A percentile compares a stretch with the other conserved stretches of the same genome.
Conservation (phyloP, 2,888 invertebrate genomes). For the Apocheima hispidaria region DNA sequence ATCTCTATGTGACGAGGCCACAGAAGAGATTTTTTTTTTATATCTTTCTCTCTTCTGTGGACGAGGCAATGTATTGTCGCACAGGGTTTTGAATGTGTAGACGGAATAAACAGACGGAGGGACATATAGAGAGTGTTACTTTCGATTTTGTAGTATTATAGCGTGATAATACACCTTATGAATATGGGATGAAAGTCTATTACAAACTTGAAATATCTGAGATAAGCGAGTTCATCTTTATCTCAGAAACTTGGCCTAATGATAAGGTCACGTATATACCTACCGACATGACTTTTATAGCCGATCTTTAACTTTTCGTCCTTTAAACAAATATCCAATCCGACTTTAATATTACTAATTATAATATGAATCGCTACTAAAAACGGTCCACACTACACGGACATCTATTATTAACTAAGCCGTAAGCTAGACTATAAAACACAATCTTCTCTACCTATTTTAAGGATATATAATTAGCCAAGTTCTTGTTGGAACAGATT, state of each 20-base stretch:
- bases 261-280: conserved; percentile 58
- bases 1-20: no score
- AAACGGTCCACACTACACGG: background rate
- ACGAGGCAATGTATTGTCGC: no score
- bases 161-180: conserved; percentile 4
- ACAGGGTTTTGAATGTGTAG: no score
- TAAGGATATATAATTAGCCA: no score
- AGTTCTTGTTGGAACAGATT: no score
- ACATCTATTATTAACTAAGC: background rate
- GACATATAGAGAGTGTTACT: background rate
- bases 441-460: no score
- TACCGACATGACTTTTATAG: conserved; percentile 36
- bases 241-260: conserved; percentile 67
- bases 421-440: background rate
- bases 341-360: no score
- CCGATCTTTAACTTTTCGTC: conserved; percentile 13
- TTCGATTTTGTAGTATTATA: background rate
- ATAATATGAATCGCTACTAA: background rate
- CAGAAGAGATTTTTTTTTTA: no score
- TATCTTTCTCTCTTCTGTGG: no score
- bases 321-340: background rate
- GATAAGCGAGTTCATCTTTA: conserved; percentile 65
- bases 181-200: conserved; percentile 43
- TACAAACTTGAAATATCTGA: conserved; percentile 57
- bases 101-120: background rate